Evolutionary conservation across 2,797 vertebrate genomes (phyloP).

Genomic region (Gymnoscopelus braueri): DNA sequence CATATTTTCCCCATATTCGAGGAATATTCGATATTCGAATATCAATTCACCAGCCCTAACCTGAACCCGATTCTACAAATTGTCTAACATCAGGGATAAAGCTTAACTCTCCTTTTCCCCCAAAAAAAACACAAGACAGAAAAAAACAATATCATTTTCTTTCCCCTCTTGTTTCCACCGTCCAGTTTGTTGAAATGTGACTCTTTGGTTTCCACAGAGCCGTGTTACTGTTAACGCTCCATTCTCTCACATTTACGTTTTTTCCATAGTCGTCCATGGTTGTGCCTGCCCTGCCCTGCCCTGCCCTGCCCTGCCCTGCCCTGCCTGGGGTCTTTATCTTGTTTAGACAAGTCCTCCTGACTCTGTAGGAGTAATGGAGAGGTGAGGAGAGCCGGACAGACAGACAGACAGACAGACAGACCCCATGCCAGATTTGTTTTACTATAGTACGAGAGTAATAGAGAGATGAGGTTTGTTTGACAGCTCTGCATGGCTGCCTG

Average conservation of each 20-base stretch:
- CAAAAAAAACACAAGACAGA: conserved; percentile 29
- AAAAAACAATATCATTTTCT: conserved; percentile 38
- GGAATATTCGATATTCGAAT: no score
- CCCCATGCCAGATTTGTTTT: conserved; percentile 34
- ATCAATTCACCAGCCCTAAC: no score
- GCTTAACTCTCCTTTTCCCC: conserved; percentile 23
- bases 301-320: conserved; percentile 23
- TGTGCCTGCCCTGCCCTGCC: no score
- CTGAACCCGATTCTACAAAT: no score
- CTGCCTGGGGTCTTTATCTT: conserved; percentile 49
- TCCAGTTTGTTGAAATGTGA: conserved; percentile 57
- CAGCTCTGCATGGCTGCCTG: not conserved
- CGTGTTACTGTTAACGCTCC: conserved; percentile 6
- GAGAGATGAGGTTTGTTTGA: no score
- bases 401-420: no score
- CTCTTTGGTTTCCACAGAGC: conserved; percentile 52
- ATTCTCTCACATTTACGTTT: conserved; percentile 26
- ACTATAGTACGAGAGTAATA: no score
- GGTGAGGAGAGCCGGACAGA: no score
- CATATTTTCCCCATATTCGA: no score
- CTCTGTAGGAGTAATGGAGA: conserved; percentile 19
- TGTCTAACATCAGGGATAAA: no score
- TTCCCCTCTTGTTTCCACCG: conserved; percentile 15
- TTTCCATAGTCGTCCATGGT: conserved; percentile 33
- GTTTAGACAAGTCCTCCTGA: conserved; percentile 62